A percentile compares a stretch with the other conserved stretches of the same genome.
phyloP scores from a whole-genome alignment of 2,888 invertebrate species.

The Erannis defoliaria region DNA sequence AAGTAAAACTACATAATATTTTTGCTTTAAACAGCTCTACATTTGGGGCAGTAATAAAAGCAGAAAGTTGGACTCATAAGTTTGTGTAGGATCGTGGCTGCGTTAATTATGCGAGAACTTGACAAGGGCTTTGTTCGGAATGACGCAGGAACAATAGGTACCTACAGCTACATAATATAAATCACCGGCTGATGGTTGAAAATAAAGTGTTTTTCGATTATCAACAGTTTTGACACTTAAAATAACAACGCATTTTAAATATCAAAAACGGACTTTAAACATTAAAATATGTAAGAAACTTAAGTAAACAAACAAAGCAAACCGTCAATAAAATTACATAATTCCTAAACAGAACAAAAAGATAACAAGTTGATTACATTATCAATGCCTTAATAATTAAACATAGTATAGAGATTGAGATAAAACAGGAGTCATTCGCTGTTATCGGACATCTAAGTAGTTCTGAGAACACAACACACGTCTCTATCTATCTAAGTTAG shows the following conservation, averaged over 20 bases:
- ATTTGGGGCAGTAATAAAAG: slow-evolving; percentile 6
- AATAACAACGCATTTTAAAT: neutral
- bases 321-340: neutral
- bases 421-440: slow-evolving; percentile 35
- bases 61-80: slow-evolving; percentile 7
- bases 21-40: neutral
- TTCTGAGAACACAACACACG: slow-evolving; percentile 37
- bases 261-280: neutral
- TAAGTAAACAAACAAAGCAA: too few relatives aligned
- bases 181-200: neutral
- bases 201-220: neutral
- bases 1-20: neutral
- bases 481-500: neutral
- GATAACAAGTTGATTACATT: neutral
- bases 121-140: slow-evolving; percentile 23
- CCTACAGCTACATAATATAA: too few relatives aligned
- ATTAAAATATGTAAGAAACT: neutral
- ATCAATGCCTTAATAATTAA: neutral
- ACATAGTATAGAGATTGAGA: too few relatives aligned
- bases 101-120: slow-evolving; percentile 17
- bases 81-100: slow-evolving; percentile 20
- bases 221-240: neutral
- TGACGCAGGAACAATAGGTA: slow-evolving; percentile 10
- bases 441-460: slow-evolving; percentile 39
- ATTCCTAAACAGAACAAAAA: neutral